A percentile compares a stretch with the other conserved stretches of the same genome.
Conservation (phyloP, 1,140 invertebrate genomes). For the Drosophila obscura region DNA sequence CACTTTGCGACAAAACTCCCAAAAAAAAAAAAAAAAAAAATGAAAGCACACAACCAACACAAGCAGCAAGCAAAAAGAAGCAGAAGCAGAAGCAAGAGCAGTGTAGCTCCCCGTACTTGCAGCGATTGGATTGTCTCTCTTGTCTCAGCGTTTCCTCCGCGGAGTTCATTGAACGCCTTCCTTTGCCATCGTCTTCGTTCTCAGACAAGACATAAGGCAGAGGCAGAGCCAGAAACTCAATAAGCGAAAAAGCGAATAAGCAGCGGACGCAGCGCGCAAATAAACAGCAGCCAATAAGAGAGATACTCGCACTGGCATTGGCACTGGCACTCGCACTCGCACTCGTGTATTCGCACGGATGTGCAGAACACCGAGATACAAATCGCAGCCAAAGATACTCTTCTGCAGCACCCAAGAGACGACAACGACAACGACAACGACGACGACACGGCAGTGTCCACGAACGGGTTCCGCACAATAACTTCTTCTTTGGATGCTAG, state of each 20-base stretch:
- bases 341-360: too few relatives aligned
- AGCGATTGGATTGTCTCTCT: constrained; percentile 48
- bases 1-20: constrained; percentile 35
- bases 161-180: constrained; percentile 72
- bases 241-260: constrained; percentile 51
- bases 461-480: constrained; percentile 27
- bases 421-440: constrained; percentile 6
- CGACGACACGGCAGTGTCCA: not conserved
- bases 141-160: constrained; percentile 27
- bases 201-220: constrained; percentile 61
- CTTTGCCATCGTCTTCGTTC: constrained; percentile 43
- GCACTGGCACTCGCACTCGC: too few relatives aligned
- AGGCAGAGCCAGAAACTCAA: constrained; percentile 56
- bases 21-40: constrained; percentile 12
- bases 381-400: constrained; percentile 66
- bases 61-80: constrained; percentile 5
- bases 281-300: constrained; percentile 81
- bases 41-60: not conserved
- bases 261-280: constrained; percentile 61
- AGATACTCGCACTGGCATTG: constrained; percentile 20
- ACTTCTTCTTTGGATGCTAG: too few relatives aligned
- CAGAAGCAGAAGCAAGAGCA: too few relatives aligned
- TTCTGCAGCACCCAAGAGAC: constrained; percentile 27
- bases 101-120: constrained; percentile 5
- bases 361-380: constrained; percentile 59